These are phyloP conservation scores for Drosophila lacteicornis DNA, from an alignment of 1,140 invertebrate species.

Conservation along the genomic window DNA sequence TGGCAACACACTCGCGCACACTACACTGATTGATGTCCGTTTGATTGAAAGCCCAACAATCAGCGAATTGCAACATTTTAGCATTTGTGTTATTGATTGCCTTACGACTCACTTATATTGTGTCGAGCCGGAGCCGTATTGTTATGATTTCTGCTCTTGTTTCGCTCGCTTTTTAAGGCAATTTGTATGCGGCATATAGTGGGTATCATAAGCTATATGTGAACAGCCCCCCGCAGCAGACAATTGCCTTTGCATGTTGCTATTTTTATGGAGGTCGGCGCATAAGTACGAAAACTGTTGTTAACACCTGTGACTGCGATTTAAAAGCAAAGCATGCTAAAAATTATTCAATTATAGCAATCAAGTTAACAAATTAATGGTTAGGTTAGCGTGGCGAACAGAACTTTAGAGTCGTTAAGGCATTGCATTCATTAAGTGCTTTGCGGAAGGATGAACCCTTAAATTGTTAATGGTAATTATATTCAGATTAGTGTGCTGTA, in stretches of 20 bases:
- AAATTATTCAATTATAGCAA: conserved; percentile 37
- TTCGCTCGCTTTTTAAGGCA: conserved; percentile 36
- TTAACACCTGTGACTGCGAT: conserved; percentile 33
- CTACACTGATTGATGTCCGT: conserved; percentile 63
- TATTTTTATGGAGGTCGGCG: conserved; percentile 55
- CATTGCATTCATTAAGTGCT: not conserved
- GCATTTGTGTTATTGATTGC: conserved; percentile 55
- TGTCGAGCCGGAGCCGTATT: conserved; percentile 33
- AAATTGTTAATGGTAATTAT: not conserved
- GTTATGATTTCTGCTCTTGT: conserved; percentile 55
- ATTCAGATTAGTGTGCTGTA: not conserved
- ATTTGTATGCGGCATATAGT: conserved; percentile 49
- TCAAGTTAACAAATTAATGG: conserved; percentile 24
- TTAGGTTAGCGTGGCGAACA: conserved; percentile 4
- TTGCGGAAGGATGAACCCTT: not conserved
- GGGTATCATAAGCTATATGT: conserved; percentile 23
- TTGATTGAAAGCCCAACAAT: conserved; percentile 52
- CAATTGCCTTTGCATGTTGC: conserved; percentile 55
- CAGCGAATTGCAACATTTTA: conserved; percentile 54
- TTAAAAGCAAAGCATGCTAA: conserved; percentile 11
- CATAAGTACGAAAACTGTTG: conserved; percentile 21
- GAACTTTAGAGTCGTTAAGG: conserved; percentile 19
- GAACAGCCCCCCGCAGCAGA: conserved; percentile 1
- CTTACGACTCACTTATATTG: conserved; percentile 50
- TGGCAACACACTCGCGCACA: conserved; percentile 24